Conservation (phyloP, 1,140 invertebrate genomes). For the Dolichoris vasculosae region DNA sequence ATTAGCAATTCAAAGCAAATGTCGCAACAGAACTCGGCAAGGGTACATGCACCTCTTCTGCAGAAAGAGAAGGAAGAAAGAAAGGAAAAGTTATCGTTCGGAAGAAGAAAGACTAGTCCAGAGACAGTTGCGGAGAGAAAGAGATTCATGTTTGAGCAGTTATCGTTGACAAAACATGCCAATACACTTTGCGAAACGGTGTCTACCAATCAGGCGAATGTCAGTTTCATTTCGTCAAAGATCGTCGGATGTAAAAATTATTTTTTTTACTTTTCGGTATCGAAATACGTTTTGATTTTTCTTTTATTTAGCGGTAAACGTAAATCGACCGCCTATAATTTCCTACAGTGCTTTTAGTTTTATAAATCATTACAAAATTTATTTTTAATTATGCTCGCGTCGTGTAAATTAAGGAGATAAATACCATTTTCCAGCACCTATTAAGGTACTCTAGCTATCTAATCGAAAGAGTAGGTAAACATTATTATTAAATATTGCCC, state of each 20-base stretch:
- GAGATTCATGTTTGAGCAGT: constrained; percentile 38
- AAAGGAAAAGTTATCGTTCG: background rate
- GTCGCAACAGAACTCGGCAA: constrained; percentile 12
- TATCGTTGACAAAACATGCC: constrained; percentile 50
- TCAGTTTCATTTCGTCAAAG: constrained; percentile 30
- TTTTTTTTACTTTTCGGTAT: background rate
- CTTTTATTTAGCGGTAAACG: background rate
- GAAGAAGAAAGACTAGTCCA: background rate
- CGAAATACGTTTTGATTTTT: background rate
- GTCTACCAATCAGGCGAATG: constrained; percentile 37
- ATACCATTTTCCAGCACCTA: background rate
- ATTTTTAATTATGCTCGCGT: too few species aligned
- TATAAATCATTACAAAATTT: background rate
- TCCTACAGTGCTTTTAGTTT: background rate
- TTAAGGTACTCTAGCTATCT: background rate
- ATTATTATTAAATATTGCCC: background rate
- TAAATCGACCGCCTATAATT: background rate
- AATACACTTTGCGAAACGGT: constrained; percentile 34
- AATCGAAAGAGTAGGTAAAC: background rate
- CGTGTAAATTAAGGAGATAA: background rate
- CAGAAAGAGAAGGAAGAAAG: background rate
- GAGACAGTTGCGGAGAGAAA: constrained; percentile 19
- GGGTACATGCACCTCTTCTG: background rate
- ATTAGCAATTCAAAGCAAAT: constrained; percentile 52
- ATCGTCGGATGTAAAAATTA: constrained; percentile 11